Percentiles rank a stretch among this genome's conserved stretches.
Evolutionary conservation across 2,113 vertebrate species (phyloP).

Genomic region (Cryptomyrus ogoouensis): DNA sequence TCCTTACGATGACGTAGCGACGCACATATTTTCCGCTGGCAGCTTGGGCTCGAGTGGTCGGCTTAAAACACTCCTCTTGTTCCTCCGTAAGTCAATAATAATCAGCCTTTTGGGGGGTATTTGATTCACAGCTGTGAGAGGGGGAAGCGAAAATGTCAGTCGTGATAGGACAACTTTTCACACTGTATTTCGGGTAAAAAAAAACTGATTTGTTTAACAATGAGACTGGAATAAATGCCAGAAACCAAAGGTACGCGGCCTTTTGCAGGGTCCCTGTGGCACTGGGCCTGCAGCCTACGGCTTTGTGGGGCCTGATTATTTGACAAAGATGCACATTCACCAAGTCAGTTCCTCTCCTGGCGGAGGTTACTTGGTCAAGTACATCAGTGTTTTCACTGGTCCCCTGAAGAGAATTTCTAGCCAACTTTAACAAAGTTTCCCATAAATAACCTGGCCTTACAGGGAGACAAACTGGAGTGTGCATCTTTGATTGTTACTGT

Average conservation of each 20-base stretch:
- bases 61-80: not conserved
- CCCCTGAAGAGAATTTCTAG: constrained; percentile 40
- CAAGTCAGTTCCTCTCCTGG: constrained; percentile 35
- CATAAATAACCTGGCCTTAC: not conserved
- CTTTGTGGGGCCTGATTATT: constrained; percentile 38
- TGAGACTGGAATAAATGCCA: constrained; percentile 32
- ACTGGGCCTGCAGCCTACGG: constrained; percentile 16
- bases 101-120: not conserved
- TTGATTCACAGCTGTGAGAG: not conserved
- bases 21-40: constrained; percentile 15
- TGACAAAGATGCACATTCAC: constrained; percentile 59
- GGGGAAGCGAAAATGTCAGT: constrained; percentile 5
- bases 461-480: not conserved
- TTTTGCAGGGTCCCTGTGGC: constrained; percentile 24
- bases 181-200: not conserved
- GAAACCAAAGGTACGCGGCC: not conserved
- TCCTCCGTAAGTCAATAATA: constrained; percentile 6
- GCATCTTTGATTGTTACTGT: not conserved
- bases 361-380: constrained; percentile 51
- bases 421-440: not conserved
- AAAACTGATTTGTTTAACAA: constrained; percentile 29
- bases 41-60: not conserved
- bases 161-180: not conserved
- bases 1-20: constrained; percentile 13
- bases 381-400: constrained; percentile 53